These are phyloP conservation scores for Automeris io DNA, from an alignment of 2,888 invertebrate genomes.

Conservation along the genomic window DNA sequence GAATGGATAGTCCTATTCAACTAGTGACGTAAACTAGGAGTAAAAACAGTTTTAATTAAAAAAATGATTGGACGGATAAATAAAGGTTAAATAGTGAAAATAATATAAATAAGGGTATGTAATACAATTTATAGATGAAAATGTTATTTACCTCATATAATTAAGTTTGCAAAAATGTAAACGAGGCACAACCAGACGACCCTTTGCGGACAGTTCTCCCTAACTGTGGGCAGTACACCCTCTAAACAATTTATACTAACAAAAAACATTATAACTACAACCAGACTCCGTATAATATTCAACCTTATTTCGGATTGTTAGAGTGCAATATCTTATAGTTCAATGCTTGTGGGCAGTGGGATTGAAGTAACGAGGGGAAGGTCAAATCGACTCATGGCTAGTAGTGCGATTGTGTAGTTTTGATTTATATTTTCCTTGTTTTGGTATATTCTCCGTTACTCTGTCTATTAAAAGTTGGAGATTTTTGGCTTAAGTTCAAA, in stretches of 20 bases:
- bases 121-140: no score
- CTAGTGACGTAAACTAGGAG: no score
- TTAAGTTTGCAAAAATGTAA: conserved; percentile 21
- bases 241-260: conserved; percentile 46
- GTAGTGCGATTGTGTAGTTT: conserved; percentile 62
- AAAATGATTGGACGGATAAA: no score
- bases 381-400: conserved; percentile 65
- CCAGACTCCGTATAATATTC: conserved; percentile 20
- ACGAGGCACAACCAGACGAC: conserved; percentile 58
- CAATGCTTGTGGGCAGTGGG: conserved; percentile 50
- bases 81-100: no score
- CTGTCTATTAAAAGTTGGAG: not conserved
- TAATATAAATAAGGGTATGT: no score
- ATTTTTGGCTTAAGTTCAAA: not conserved
- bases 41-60: no score
- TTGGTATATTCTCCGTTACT: not conserved
- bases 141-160: no score
- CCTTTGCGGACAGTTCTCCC: conserved; percentile 74
- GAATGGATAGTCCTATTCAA: no score
- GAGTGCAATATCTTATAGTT: conserved; percentile 15
- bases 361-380: conserved; percentile 44
- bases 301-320: conserved; percentile 19
- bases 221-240: conserved; percentile 72
- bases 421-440: conserved; percentile 45
- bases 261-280: conserved; percentile 56